Conservation (phyloP, 2,797 vertebrate species). For the Cirrhinus molitorella region DNA sequence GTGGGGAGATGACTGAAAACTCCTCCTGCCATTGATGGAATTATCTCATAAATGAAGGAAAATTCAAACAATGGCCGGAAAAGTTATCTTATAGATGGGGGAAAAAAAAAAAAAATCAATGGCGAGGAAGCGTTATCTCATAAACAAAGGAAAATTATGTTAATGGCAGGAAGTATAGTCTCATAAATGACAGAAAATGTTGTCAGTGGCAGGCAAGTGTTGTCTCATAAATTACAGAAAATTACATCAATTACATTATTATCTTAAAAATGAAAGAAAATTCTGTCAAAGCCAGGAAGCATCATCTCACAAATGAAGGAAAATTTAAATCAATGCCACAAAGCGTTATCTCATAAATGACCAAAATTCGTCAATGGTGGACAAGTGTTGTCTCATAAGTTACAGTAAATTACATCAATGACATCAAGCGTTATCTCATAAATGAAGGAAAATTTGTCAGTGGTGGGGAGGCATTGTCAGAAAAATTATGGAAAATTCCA, state of each 20-base stretch:
- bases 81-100: neutral
- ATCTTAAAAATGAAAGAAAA: no score
- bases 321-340: accelerated
- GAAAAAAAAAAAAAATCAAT: neutral
- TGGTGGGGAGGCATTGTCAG: neutral
- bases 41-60: neutral
- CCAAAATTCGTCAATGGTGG: neutral
- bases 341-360: neutral
- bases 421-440: neutral
- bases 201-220: no score
- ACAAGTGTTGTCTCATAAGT: no score
- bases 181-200: no score
- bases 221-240: no score
- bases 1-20: no score
- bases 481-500: neutral
- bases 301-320: neutral
- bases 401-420: accelerated
- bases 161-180: no score
- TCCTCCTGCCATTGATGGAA: no score
- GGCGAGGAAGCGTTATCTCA: neutral
- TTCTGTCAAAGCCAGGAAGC: neutral
- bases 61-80: neutral
- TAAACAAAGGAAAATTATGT: neutral
- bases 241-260: no score
- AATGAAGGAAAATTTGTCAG: neutral